Base-by-base conservation (phyloP, 2,888 invertebrate genomes). In the Aphodius sticticus region DNA sequence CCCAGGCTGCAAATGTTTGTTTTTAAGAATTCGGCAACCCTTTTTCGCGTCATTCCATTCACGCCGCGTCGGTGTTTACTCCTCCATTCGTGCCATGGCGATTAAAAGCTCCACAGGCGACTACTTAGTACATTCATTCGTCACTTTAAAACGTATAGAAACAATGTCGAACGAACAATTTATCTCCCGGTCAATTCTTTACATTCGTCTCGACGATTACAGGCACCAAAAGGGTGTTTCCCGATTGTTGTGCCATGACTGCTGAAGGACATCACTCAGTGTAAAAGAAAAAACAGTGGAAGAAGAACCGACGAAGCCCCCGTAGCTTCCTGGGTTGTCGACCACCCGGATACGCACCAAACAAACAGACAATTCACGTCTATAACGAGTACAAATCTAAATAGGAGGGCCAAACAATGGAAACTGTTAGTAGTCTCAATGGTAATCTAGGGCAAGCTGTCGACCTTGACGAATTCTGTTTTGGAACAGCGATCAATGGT, bases 351-450 rank as follows among this genome's bases (percentile, higher is more conserved):
- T 53, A 53, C 53, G 53, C 53, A 53, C 53, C 7, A 53, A 53
- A 53, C 53, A 53, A 53, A 53, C 53, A 53, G 9, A 53, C 53
- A 53, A 53, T 53, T 53, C 53, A 53, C 53, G 53, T 53, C 53
- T 53, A 9, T 53, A 53, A 53, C 53, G 53, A 53, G 53, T 53
- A 53, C 53, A 53, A 53, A 53, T 53, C 53, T 53, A 53, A 53
- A 53, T 53, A 53, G 53, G 53, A 53, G 53, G 53, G 53, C 53
- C 12, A 12, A 5, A 53, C 53, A 53, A 53, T 53, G 53, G 53
- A 53, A 53, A 53, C 53, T 53, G 53, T 53, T 53, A 53, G 53
- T 53, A 53, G 53, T 53, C 53, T 53, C 53, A 53, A 53, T 53
- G 53, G 53, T 53, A 53, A 53, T 53, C 53, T 53, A 53, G 53